Conservation (phyloP, 2,797 vertebrate species). For the Arrhamphus sclerolepis region DNA sequence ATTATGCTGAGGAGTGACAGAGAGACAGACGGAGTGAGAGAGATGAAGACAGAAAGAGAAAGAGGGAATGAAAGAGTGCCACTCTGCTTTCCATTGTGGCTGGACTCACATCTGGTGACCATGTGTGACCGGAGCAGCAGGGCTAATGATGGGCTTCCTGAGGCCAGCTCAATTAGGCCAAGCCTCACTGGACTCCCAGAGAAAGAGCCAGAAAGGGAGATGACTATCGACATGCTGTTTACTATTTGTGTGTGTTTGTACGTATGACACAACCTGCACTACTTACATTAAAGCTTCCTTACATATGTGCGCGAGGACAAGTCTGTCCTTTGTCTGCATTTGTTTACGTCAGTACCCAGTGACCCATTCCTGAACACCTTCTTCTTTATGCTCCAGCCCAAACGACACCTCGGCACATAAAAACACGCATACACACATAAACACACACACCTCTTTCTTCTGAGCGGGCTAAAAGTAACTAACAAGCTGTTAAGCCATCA, state of each 20-base stretch:
- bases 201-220: slow-evolving; percentile 69
- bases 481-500: slow-evolving; percentile 71
- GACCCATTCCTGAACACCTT: slow-evolving; percentile 15
- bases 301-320: neutral
- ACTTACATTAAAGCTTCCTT: neutral
- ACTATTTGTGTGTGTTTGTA: slow-evolving; percentile 47
- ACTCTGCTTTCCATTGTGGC: slow-evolving; percentile 83
- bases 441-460: slow-evolving; percentile 33
- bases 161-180: slow-evolving; percentile 90
- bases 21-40: slow-evolving; percentile 37
- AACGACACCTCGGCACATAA: slow-evolving; percentile 19
- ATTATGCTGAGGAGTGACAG: slow-evolving; percentile 81
- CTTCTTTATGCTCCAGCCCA: slow-evolving; percentile 8
- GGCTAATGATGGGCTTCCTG: slow-evolving; percentile 98
- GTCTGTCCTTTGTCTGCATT: neutral
- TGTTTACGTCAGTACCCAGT: neutral
- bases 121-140: slow-evolving; percentile 89
- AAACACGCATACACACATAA: slow-evolving; percentile 2
- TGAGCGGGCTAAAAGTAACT: slow-evolving; percentile 61
- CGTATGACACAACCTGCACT: slow-evolving; percentile 34
- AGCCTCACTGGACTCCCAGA: slow-evolving; percentile 80
- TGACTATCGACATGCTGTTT: slow-evolving; percentile 68
- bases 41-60: slow-evolving; percentile 28
- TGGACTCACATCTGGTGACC: slow-evolving; percentile 94
- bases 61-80: slow-evolving; percentile 58